Evolutionary conservation across 2,797 vertebrate species (phyloP), one percentile per base, ranked within the genome.

Genomic region (Sciurus carolinensis): DNA sequence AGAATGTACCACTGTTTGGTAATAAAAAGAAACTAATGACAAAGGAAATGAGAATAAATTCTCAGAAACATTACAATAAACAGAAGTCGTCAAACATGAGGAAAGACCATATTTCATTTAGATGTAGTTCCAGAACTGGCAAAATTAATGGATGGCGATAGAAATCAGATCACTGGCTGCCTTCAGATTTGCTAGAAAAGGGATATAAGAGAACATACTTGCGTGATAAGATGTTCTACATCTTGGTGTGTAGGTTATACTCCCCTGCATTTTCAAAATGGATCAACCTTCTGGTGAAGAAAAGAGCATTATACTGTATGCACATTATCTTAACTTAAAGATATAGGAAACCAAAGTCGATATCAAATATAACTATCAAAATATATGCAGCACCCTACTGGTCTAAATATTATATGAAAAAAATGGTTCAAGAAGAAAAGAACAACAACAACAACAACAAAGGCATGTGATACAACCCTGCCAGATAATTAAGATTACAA

Each of bases 331-430:
- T 30, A 62, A 77, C 76, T 79, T 44, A 47, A 93, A 91, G 80
- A 94, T 62, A 47, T 14, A 59, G 47, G 26, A 77, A 93, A 84
- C 15, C 76, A 80, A 80, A 73, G 54, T 77, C 33, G 17, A 0
- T 91, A 94, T 75, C 54, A 62, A 94, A 91, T 69, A 30, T n/a
- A 80, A 83, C 18, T 88, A 80, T 71, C 57, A 94, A 95, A 91
- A 80, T 30, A 93, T 28, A 64, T 90, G 44, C 50, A 87, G 33
- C 39, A 84, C 54, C 44, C 33, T 42, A 80, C 7, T 73, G 9
- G 30, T 69, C 30, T 86, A 90, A 89, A 94, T 80, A 67, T 66
- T 28, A 76, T 80, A 44, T 36, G 24, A n/a, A 20, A 91, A 72
- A 76, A 87, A 18, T 80, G 9, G 26, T 24, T 66, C 54, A 76